Conservation (phyloP, 2,797 vertebrate genomes). For the Lophotriccus pileatus region DNA sequence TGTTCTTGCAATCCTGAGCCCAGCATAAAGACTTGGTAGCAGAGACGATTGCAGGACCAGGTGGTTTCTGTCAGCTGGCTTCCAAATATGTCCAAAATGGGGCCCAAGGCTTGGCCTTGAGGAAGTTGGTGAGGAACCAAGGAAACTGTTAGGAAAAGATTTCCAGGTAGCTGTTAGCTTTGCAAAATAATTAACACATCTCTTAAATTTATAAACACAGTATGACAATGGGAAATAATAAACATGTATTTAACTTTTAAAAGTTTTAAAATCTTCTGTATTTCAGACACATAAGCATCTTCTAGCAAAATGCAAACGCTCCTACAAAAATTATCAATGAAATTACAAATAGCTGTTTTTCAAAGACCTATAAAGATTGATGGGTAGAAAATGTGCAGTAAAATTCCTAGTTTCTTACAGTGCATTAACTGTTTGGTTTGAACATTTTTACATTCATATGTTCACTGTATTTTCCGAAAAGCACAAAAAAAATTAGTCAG, state of each 20-base stretch:
- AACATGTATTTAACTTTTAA: neutral
- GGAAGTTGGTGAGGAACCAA: rapidly evolving
- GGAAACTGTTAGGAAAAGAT: neutral
- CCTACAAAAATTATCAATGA: neutral
- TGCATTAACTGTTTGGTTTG: neutral
- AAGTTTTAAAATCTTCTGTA: neutral
- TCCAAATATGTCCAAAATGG: neutral
- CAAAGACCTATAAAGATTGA: neutral
- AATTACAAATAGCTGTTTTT: neutral
- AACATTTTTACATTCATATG: neutral
- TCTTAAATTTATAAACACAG: neutral
- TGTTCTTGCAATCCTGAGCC: neutral
- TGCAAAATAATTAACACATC: neutral
- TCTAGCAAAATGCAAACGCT: neutral
- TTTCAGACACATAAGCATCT: neutral
- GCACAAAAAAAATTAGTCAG: neutral
- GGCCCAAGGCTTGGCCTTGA: neutral
- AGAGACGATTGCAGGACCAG: neutral
- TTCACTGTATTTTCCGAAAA: neutral
- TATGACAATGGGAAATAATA: neutral
- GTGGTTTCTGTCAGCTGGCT: neutral
- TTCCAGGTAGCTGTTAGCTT: neutral
- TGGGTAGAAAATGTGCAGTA: neutral
- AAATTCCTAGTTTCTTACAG: neutral
- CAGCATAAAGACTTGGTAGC: neutral